Base-by-base conservation (phyloP, 2,113 vertebrate genomes). In the Anhinga anhinga region DNA sequence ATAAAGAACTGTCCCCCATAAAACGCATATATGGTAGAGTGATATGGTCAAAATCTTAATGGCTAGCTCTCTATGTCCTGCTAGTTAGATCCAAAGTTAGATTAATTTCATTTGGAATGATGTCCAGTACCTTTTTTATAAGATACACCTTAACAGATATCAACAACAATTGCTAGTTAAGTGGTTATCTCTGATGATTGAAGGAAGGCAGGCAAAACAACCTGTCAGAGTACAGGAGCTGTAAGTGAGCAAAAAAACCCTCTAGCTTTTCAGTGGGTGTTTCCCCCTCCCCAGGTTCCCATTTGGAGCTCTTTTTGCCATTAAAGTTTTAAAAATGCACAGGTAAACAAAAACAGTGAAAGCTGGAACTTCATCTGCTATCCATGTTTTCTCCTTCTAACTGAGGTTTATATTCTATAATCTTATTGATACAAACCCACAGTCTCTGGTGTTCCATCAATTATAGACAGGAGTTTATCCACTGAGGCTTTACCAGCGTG, bases 221-320 rank as follows among this genome's bases (percentile, higher is more conserved):
- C 13, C 15, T 81, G 40, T 73, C 47, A 67, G 73, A 83, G 4
- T 40, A 74, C 15, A 82, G 18, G 40, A 81, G 40, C 32, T 72
- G 16, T 67, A 63, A 61, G 45, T 10, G 16, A 77, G 18, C 10
- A 74, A n/a, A 40, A 83, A 70, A 81, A 73, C 13, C 0, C 8
- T 27, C 58, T 58, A 65, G 49, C 14, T 83, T 65, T 84, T 76
- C 22, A 34, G 42, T 42, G 42, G 42, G 42, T 42, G 42, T 42
- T 42, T 2, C 13, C 10, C 15, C 3, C 5, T 10, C 2, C 21
- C 2, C 21, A 40, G 10, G 8, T 70, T 62, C 19, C n/a, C 5
- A 1, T 53, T 58, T 67, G 61, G 17, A 85, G 15, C 2, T 45
- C 10, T 47, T 56, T 70, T 78, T 44, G 47, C 6, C 25, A 14